These are phyloP conservation scores for Scophthalmus maximus DNA, from an alignment of 2,113 vertebrate genomes.

Conservation along the genomic window DNA sequence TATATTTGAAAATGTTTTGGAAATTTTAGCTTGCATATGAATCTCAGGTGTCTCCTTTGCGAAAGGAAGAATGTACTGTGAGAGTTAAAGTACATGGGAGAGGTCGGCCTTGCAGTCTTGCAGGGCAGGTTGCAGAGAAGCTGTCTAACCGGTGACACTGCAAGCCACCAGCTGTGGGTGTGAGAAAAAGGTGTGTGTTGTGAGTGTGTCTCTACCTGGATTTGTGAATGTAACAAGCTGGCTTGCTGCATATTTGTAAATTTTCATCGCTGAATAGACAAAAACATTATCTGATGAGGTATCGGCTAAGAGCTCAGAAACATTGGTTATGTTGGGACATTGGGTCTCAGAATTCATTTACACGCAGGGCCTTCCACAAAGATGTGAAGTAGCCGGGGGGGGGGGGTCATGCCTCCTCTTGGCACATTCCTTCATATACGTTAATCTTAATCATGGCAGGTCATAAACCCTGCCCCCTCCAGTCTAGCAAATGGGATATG, in stretches of 20 bases:
- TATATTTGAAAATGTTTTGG: too few species aligned
- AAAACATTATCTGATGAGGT: neutral
- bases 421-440: too few species aligned
- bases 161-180: constrained; percentile 70
- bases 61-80: constrained; percentile 1
- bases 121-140: constrained; percentile 68
- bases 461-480: too few species aligned
- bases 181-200: constrained; percentile 62
- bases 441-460: too few species aligned
- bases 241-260: constrained; percentile 17
- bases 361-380: neutral
- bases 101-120: constrained; percentile 50
- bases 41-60: constrained; percentile 5
- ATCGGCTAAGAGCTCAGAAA: neutral
- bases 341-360: neutral
- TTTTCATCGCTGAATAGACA: neutral
- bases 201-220: constrained; percentile 25
- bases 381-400: too few species aligned
- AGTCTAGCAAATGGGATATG: too few species aligned
- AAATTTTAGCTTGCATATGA: neutral
- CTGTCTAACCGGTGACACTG: constrained; percentile 81
- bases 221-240: constrained; percentile 29
- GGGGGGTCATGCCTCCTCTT: too few species aligned
- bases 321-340: neutral
- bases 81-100: constrained; percentile 51